Evolutionary conservation across 2,888 invertebrate species (phyloP).

Genomic region (Nomada lathburiana): DNA sequence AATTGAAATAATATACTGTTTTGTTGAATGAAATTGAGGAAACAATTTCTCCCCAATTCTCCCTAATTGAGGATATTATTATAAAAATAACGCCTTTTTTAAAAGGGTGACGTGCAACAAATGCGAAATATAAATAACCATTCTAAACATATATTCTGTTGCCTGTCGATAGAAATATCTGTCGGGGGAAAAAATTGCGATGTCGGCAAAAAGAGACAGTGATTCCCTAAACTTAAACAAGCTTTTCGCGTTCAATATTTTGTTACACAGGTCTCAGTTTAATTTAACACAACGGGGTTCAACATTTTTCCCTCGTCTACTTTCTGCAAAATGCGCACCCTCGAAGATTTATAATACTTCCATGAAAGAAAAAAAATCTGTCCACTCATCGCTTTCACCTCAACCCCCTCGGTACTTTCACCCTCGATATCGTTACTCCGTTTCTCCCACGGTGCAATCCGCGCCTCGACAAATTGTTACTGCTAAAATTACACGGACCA

Average conservation of each 20-base stretch:
- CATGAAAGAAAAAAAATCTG: neutral
- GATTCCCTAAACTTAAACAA: conserved; percentile 7
- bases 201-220: conserved; percentile 1
- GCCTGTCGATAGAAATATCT: conserved; percentile 15
- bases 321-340: neutral
- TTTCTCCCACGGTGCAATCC: conserved; percentile 44
- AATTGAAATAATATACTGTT: too few species aligned
- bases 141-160: conserved; percentile 21
- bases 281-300: too few species aligned
- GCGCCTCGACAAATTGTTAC: conserved; percentile 43
- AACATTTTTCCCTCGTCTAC: too few species aligned
- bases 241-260: too few species aligned
- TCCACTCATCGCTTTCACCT: neutral
- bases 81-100: neutral
- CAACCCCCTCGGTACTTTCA: neutral
- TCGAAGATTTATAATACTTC: neutral
- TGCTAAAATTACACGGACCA: conserved; percentile 58
- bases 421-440: conserved; percentile 19
- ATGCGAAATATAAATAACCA: conserved; percentile 20
- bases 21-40: too few species aligned
- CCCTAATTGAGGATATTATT: too few species aligned
- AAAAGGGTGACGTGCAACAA: conserved; percentile 12
- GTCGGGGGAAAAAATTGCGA: conserved; percentile 13
- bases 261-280: too few species aligned
- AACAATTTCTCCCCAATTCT: neutral